These are phyloP conservation scores for Trichogramma pretiosum DNA, from an alignment of 1,140 invertebrate genomes.

Conservation along the genomic window DNA sequence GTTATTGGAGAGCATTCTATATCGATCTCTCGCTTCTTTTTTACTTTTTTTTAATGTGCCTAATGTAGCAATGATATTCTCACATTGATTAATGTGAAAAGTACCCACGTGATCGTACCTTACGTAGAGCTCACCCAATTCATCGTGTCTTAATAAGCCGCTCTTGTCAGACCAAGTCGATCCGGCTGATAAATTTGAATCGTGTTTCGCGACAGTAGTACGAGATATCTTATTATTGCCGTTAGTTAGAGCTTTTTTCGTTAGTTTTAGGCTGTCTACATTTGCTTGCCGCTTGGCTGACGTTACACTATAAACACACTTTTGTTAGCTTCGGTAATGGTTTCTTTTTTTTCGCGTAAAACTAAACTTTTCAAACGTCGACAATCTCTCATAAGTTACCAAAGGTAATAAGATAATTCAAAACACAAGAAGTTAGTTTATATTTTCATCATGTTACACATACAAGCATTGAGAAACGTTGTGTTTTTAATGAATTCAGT, in stretches of 20 bases:
- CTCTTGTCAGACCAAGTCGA: slow-evolving; percentile 37
- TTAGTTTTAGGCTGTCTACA: slow-evolving; percentile 37
- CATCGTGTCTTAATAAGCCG: slow-evolving; percentile 43
- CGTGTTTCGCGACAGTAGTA: slow-evolving; percentile 33
- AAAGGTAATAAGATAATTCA: no score
- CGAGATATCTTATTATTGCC: slow-evolving; percentile 36
- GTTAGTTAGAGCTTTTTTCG: slow-evolving; percentile 41
- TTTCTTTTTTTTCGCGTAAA: no score
- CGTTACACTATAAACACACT: slow-evolving; percentile 43
- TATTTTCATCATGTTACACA: no score
- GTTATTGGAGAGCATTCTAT: slow-evolving; percentile 9
- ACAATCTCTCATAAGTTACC: no score
- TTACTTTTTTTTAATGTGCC: slow-evolving; percentile 9
- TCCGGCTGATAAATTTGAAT: slow-evolving; percentile 31
- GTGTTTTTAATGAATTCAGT: no score
- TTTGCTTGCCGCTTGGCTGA: slow-evolving; percentile 36
- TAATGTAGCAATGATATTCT: no score
- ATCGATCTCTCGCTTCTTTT: background rate
- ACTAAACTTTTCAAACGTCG: no score
- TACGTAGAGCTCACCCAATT: slow-evolving; percentile 47
- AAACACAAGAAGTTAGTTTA: no score
- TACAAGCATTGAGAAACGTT: no score
- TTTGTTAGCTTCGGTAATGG: slow-evolving; percentile 33
- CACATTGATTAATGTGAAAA: slow-evolving; percentile 30
- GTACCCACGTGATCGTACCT: slow-evolving; percentile 40